Base-by-base conservation (phyloP, 2,113 vertebrate species). In the Brienomyrus longianalis region DNA sequence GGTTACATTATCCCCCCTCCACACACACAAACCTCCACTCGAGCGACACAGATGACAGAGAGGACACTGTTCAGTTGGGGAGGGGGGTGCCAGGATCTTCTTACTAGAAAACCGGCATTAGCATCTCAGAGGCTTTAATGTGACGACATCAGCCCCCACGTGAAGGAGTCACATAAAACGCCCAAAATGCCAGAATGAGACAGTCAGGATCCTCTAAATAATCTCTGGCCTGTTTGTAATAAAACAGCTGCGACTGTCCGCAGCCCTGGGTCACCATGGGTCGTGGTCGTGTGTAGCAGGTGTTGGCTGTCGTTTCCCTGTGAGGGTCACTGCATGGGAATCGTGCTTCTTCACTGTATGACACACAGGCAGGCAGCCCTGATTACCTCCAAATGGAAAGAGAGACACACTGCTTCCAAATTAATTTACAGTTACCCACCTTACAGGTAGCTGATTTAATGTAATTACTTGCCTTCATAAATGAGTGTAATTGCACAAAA, bases 351-450 rank as follows among this genome's bases (percentile, higher is more conserved):
- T 93, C 93, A 95, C 95, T 93, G 93, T 94, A 91, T 93, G 93
- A 91, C 92, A 91, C 93, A 92, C 94, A 90, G 92, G 92, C 92
- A 91, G 92, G 92, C 90, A 90, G 48, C 91, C 89, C 92, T 93
- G 92, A 95, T 96, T 95, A 95, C 92, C 88, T 93, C 91, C 92
- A 93, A 94, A 95, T 94, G 94, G 95, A 96, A 95, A 93, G 92
- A 92, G 93, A 93, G 92, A 92, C 92, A 93, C 94, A 94, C 92
- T 94, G 95, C 93, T 94, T 95, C 93, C 91, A 95, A 95, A 96
- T 95, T 95, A 95, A 96, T 96, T 96, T 95, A 95, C 95, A 94
- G 93, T 94, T 92, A 93, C 95, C 94, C 94, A 96, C 96, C 96
- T 95, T 94, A 95, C 95, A 96, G 95, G 95, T 96, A 95, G 94